Base-by-base conservation (phyloP, 2,113 vertebrate species). In the Microtus pennsylvanicus region DNA sequence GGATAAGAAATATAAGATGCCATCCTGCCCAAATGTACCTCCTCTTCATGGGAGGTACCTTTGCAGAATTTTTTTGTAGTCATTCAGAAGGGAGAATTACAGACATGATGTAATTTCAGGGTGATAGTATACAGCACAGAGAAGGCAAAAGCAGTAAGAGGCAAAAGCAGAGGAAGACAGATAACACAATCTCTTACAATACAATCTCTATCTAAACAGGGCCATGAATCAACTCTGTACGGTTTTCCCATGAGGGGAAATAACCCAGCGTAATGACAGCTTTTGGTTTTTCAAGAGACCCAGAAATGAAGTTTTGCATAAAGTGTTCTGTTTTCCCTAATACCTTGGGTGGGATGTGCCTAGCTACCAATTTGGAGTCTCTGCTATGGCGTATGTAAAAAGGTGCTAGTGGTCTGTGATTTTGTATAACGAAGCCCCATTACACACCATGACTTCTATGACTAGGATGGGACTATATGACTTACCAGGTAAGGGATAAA, bases 401-500 rank as follows among this genome's bases (percentile, higher is more conserved):
- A 65, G 77, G 76, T 1, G 50, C 10, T 6, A 21, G 9, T 28
- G 22, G 7, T 33, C 14, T 88, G 21, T 38, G 42, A 55, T n/a
- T 81, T 88, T 35, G 9, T 74, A 7, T 86, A 63, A 61, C 72
- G 0, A 58, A 55, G 67, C 30, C 14, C 2, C 65, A 17, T 19
- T 58, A 10, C 33, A 42, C 24, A 24, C 42, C 13, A 50, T 38
- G 45, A 85, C 65, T 74, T 78, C 2, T 38, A 21, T 30, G 67
- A 75, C 17, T 21, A 61, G 76, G 87, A 86, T 33, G 82, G 81
- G 52, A 87, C 67, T 74, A 61, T n/a, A 12, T 5, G 89, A 98
- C 99, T 99, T 98, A 99, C 99, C 97, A 99, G 98, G 96, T 99
- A 99, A 26, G 99, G 99, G 45, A 99, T 96, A 89, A 99, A 99